These are phyloP conservation scores for Hirtodrosophila confusa DNA, from an alignment of 2,888 invertebrate species.

Conservation along the genomic window DNA sequence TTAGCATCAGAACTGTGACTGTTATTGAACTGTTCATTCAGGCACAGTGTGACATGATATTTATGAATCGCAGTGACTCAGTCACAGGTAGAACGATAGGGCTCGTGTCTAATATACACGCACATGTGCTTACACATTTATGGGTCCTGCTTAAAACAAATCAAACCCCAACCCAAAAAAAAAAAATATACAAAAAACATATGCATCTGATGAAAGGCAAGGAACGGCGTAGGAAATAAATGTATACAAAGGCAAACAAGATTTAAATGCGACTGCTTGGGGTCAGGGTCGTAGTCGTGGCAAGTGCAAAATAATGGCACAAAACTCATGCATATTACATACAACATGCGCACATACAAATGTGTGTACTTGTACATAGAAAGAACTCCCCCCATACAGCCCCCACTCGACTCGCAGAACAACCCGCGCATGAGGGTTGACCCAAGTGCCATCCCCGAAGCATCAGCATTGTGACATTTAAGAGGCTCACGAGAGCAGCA, in stretches of 20 bases:
- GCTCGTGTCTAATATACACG: constrained; percentile 1
- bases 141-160: constrained; percentile 66
- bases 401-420: constrained; percentile 16
- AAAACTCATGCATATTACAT: constrained; percentile 69
- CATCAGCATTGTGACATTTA: constrained; percentile 71
- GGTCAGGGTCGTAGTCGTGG: constrained; percentile 71
- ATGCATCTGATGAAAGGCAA: constrained; percentile 33
- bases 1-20: too few relatives aligned
- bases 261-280: constrained; percentile 53
- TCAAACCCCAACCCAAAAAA: constrained; percentile 47
- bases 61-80: too few relatives aligned
- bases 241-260: constrained; percentile 39
- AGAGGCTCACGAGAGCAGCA: constrained; percentile 66
- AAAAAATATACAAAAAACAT: constrained; percentile 10
- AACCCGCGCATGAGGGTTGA: constrained; percentile 48
- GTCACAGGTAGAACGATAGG: too few relatives aligned
- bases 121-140: constrained; percentile 34
- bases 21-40: too few relatives aligned
- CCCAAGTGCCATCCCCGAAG: constrained; percentile 64
- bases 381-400: background rate
- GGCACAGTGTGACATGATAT: too few relatives aligned
- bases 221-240: constrained; percentile 47
- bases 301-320: constrained; percentile 68
- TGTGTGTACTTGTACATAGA: constrained; percentile 12
- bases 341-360: constrained; percentile 45